Conservation (phyloP, 2,797 vertebrate species). For the Erpetoichthys calabaricus region DNA sequence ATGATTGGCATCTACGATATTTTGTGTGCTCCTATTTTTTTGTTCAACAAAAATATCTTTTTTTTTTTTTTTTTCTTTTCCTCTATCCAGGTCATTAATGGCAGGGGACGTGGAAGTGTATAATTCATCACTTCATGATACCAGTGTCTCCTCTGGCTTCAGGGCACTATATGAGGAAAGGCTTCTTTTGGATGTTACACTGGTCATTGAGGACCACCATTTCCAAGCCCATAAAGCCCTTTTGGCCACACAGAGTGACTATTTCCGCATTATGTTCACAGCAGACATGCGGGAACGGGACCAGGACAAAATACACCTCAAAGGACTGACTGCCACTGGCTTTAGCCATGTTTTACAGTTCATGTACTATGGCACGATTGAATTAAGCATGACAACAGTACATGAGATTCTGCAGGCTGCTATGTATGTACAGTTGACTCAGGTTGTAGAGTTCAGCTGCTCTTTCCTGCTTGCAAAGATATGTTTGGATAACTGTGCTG, state of each 20-base stretch:
- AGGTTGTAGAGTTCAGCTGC: slow-evolving; percentile 98
- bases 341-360: slow-evolving; percentile 94
- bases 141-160: slow-evolving; percentile 94
- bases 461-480: slow-evolving; percentile 96
- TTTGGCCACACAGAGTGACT: slow-evolving; percentile 96
- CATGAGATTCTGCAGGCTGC: slow-evolving; percentile 97
- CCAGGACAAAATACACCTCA: slow-evolving; percentile 98
- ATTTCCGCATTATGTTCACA: slow-evolving; percentile 98
- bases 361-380: slow-evolving; percentile 98
- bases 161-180: slow-evolving; percentile 94
- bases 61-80: not conserved
- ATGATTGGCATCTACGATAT: too few species aligned
- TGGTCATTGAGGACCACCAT: slow-evolving; percentile 92
- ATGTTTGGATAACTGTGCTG: slow-evolving; percentile 95
- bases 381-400: slow-evolving; percentile 95
- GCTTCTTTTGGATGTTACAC: slow-evolving; percentile 84
- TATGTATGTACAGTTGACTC: slow-evolving; percentile 97
- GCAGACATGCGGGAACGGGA: slow-evolving; percentile 96
- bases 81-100: slow-evolving; percentile 79
- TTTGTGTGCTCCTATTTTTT: too few species aligned
- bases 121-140: slow-evolving; percentile 95
- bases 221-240: slow-evolving; percentile 98
- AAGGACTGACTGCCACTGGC: slow-evolving; percentile 90
- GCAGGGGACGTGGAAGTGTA: slow-evolving; percentile 98
- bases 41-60: too few species aligned